phyloP scores from a whole-genome alignment of 2,113 vertebrate genomes.

The Hippoglossus stenolepis region DNA sequence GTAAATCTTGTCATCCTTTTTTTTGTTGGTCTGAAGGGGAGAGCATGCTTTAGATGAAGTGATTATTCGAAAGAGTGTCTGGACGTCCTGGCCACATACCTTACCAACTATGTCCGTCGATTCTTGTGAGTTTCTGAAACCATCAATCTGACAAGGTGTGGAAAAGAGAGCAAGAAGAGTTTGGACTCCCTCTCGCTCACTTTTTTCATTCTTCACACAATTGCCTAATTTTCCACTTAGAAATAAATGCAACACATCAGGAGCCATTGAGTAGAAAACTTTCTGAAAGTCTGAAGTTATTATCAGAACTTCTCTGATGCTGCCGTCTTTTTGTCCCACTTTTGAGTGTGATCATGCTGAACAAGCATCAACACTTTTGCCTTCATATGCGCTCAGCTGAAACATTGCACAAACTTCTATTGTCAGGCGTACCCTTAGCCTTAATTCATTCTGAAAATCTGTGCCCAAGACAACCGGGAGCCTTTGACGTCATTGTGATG shows the following conservation, averaged over 20 bases:
- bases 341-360: neutral
- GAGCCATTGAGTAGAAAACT: neutral
- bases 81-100: neutral
- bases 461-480: slow-evolving; percentile 1
- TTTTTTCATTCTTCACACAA: neutral
- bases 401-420: neutral
- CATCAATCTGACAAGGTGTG: slow-evolving; percentile 2
- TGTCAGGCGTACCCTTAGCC: neutral
- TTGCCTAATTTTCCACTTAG: neutral
- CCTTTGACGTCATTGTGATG: slow-evolving; percentile 12
- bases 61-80: neutral
- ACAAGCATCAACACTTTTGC: neutral
- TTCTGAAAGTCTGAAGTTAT: neutral
- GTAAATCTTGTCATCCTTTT: slow-evolving; percentile 24
- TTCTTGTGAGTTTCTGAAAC: neutral
- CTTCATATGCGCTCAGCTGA: neutral
- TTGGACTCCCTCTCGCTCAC: neutral
- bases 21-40: slow-evolving; percentile 21
- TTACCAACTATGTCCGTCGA: neutral
- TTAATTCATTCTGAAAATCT: slow-evolving; percentile 3
- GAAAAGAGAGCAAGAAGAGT: neutral
- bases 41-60: neutral
- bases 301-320: neutral
- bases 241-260: neutral
- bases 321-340: neutral